Conservation (phyloP, 2,888 invertebrate species). For the Trypoxylon attenuatum region DNA sequence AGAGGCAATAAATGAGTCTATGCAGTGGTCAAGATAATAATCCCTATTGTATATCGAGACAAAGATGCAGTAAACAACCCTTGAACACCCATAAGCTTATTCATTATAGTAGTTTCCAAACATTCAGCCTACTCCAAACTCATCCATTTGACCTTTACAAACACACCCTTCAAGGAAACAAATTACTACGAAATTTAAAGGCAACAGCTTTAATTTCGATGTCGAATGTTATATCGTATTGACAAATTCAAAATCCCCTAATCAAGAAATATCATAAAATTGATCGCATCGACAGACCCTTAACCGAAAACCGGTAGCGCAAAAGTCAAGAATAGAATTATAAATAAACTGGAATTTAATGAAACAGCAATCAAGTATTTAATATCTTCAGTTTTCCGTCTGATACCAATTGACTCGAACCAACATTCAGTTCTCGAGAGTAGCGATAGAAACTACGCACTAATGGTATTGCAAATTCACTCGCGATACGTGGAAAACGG, state of each 20-base stretch:
- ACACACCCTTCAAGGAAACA: too few relatives aligned
- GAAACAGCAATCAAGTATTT: too few relatives aligned
- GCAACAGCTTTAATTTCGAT: too few relatives aligned
- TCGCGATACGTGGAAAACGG: not conserved
- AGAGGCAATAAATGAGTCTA: constrained; percentile 3
- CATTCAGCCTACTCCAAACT: not conserved
- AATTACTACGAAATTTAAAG: too few relatives aligned
- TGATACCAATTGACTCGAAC: not conserved
- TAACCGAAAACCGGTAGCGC: too few relatives aligned
- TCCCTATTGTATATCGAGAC: not conserved
- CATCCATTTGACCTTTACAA: not conserved
- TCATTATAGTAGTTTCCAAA: constrained; percentile 8
- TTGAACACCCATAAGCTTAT: constrained; percentile 19
- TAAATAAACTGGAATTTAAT: too few relatives aligned
- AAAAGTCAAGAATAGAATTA: too few relatives aligned
- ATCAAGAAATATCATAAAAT: too few relatives aligned
- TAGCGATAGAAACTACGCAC: constrained; percentile 4
- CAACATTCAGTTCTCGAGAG: constrained; percentile 16
- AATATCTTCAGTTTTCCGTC: too few relatives aligned
- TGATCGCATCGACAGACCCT: too few relatives aligned
- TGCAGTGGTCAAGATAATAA: constrained; percentile 8
- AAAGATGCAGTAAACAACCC: constrained; percentile 19
- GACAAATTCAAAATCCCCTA: too few relatives aligned
- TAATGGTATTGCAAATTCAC: constrained; percentile 4
- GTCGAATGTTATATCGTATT: too few relatives aligned